Conservation (phyloP, 2,888 invertebrate species). For the Eristalis tenax region DNA sequence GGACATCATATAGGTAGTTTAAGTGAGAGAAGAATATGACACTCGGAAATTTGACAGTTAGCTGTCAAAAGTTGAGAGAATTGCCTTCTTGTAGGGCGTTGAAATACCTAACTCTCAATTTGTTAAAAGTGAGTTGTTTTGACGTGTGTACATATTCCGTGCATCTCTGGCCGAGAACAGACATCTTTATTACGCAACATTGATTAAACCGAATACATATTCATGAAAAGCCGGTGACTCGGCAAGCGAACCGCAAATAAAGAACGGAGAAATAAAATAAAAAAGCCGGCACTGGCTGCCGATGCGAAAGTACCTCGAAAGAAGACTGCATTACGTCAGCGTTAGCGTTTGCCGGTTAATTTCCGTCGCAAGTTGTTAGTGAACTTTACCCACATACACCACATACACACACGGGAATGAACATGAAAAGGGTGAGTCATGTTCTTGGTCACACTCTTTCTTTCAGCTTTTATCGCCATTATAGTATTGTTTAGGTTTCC, state of each 20-base stretch:
- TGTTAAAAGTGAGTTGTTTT: no score
- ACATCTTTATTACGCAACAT: no score
- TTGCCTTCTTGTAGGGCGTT: no score
- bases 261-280: neutral
- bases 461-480: neutral
- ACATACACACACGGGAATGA: neutral
- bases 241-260: neutral
- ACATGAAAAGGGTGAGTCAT: constrained; percentile 12
- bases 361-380: constrained; percentile 36
- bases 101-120: no score
- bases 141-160: no score
- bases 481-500: neutral
- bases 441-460: constrained; percentile 8
- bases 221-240: neutral
- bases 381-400: constrained; percentile 28
- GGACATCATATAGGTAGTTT: no score
- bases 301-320: neutral
- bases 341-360: constrained; percentile 39
- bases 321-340: constrained; percentile 32
- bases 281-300: neutral
- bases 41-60: no score
- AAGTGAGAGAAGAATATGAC: no score
- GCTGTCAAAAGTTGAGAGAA: no score
- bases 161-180: no score
- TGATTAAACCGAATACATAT: neutral